Percentiles rank a stretch among this genome's conserved stretches.
phyloP scores from a whole-genome alignment of 2,888 invertebrate species.

The Anoncus sp. region DNA sequence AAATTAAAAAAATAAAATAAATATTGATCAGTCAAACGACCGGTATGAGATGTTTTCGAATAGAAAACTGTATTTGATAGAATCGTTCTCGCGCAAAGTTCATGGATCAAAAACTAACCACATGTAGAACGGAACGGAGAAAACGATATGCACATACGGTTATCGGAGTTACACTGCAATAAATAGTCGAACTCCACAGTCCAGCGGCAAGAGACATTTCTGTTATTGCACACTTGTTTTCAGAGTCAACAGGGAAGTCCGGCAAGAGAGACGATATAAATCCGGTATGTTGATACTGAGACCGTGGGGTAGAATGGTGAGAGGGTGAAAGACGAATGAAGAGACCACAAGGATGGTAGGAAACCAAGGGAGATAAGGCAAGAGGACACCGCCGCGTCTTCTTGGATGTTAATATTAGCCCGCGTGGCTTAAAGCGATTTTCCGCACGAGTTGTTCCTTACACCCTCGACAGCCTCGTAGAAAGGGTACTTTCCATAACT shows the following conservation, averaged over 20 bases:
- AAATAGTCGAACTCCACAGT: slow-evolving; percentile 74
- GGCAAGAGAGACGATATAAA: slow-evolving; percentile 12
- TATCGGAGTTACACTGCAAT: slow-evolving; percentile 51
- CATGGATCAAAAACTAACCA: slow-evolving; percentile 68
- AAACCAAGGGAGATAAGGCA: slow-evolving; percentile 55
- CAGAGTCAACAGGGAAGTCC: slow-evolving; percentile 40
- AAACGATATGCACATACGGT: neutral
- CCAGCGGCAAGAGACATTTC: slow-evolving; percentile 9
- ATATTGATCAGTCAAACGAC: neutral
- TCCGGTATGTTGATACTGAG: slow-evolving; percentile 46
- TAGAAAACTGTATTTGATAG: slow-evolving; percentile 72
- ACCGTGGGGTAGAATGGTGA: slow-evolving; percentile 30
- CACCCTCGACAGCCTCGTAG: slow-evolving; percentile 64
- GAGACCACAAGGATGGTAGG: slow-evolving; percentile 26
- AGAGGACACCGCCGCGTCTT: slow-evolving; percentile 56
- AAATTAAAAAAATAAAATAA: neutral
- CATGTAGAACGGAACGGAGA: neutral
- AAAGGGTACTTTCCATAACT: slow-evolving; percentile 49
- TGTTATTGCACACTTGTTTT: slow-evolving; percentile 11
- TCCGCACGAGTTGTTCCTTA: slow-evolving; percentile 71
- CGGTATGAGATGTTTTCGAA: neutral
- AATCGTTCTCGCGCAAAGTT: slow-evolving; percentile 75
- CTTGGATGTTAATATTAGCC: slow-evolving; percentile 78
- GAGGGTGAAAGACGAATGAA: slow-evolving; percentile 33
- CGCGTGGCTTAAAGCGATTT: slow-evolving; percentile 78